Evolutionary conservation across 2,888 invertebrate genomes (phyloP).

Genomic region (Aricia artaxerxes): DNA sequence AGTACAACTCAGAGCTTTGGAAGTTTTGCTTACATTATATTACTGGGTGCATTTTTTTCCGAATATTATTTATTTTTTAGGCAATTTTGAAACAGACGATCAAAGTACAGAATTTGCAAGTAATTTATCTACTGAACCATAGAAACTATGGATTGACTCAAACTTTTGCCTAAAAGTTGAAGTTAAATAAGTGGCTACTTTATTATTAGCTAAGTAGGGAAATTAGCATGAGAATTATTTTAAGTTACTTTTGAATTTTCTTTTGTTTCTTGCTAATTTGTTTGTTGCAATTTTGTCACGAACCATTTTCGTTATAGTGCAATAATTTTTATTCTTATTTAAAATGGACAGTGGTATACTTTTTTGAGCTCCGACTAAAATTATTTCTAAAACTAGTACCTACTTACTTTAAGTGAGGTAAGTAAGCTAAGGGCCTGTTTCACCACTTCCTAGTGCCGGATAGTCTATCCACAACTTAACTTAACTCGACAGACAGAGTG

Average conservation of each 20-base stretch:
- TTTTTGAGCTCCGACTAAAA: background rate
- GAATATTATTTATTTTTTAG: no score
- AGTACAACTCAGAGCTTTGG: no score
- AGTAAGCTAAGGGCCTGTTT: no score
- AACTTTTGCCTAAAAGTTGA: background rate
- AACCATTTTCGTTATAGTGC: background rate
- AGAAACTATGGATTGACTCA: background rate
- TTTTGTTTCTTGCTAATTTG: constrained; percentile 3
- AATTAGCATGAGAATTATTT: background rate
- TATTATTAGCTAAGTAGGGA: background rate
- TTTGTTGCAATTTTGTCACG: constrained; percentile 2
- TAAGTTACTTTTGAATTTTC: background rate
- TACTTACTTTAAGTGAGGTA: no score
- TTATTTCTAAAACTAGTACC: no score
- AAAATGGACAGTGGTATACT: background rate
- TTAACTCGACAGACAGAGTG: no score
- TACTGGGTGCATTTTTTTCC: no score
- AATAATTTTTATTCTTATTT: background rate
- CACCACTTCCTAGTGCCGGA: no score
- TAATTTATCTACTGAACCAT: background rate
- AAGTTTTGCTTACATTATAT: no score
- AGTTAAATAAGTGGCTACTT: background rate
- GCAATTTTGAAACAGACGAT: no score
- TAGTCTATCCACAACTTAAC: no score
- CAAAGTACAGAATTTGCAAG: no score